Base-by-base conservation (phyloP, 2,797 vertebrate species). In the Epinephelus malabaricus region DNA sequence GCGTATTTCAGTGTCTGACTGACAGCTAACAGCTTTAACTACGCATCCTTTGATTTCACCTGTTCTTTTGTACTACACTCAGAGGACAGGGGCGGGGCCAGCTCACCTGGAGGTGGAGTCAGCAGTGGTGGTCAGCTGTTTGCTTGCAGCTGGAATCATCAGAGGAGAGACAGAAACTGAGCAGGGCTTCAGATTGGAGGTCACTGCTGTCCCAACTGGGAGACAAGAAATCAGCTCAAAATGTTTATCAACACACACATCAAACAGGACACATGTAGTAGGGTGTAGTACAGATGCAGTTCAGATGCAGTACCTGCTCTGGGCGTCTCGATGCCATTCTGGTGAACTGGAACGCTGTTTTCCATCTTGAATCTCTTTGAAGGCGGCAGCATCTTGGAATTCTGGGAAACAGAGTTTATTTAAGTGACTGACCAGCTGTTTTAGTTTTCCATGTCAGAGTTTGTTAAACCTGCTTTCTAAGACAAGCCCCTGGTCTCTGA, bases 301-400 rank as follows among this genome's bases (percentile, higher is more conserved):
- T 21, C 21, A 21, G 54, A 21, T 61, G 4, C 3, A 0, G 69
- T 86, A 85, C 92, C 87, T 18, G 83, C 27, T 58, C 49, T 86
- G 15, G 80, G 81, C 1, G 60, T 79, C 79, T 88, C 90, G 15
- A 92, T 87, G 73, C 94, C 89, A 0, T 94, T 93, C 59, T 94
- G 92, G 51, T 91, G 94, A 61, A 95, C 84, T 40, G 87, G 89
- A 68, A 87, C 47, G 3, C 89, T 92, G 46, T 95, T 94, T 81
- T 96, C 97, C 88, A 95, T 92, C 92, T 96, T 96, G 81, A 95
- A 95, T 86, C 96, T 96, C 90, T 98, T 98, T 51, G 93, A 94
- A 3, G 94, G 93, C 1, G 95, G 95, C 79, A 95, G 82, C 94
- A 95, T 95, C 89, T 94, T 95, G n/a, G 95, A 94, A 85, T 96